Conservation (phyloP, 2,888 invertebrate genomes). For the Orthosia gothica region DNA sequence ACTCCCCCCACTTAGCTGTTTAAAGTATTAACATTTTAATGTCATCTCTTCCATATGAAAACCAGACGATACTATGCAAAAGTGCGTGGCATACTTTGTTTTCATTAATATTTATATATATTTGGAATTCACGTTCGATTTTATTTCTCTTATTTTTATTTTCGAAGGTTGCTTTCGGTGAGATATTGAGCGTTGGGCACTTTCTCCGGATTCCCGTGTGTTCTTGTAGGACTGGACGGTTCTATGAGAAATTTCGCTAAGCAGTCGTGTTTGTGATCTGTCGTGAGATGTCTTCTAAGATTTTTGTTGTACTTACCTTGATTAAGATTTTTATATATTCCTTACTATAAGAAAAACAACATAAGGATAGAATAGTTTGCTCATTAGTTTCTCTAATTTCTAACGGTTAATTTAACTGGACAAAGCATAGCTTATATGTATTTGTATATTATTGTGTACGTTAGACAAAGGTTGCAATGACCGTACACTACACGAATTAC, state of each 20-base stretch:
- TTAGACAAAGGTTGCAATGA: not conserved
- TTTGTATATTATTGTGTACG: not conserved
- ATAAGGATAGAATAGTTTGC: too few species aligned
- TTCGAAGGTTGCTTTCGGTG: constrained; percentile 73
- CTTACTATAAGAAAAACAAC: not conserved
- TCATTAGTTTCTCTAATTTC: too few species aligned
- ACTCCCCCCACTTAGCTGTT: constrained; percentile 84
- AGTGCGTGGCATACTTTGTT: constrained; percentile 84
- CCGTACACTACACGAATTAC: not conserved
- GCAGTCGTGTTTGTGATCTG: constrained; percentile 31
- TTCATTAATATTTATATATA: constrained; percentile 87
- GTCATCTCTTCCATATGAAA: constrained; percentile 81
- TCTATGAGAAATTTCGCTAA: constrained; percentile 52
- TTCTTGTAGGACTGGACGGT: constrained; percentile 46
- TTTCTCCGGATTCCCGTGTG: constrained; percentile 63
- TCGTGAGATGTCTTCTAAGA: constrained; percentile 34
- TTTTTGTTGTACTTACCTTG: not conserved
- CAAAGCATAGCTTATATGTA: too few species aligned
- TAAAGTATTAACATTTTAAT: constrained; percentile 86
- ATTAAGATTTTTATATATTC: not conserved
- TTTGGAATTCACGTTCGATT: constrained; percentile 77
- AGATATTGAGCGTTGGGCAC: constrained; percentile 55
- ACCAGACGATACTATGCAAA: constrained; percentile 84
- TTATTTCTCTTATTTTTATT: constrained; percentile 66
- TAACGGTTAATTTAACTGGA: too few species aligned